Percentiles rank a stretch among this genome's conserved stretches.
These are phyloP conservation scores for Cyclargus thomasi DNA, from an alignment of 1,140 invertebrate species.

Conservation along the genomic window DNA sequence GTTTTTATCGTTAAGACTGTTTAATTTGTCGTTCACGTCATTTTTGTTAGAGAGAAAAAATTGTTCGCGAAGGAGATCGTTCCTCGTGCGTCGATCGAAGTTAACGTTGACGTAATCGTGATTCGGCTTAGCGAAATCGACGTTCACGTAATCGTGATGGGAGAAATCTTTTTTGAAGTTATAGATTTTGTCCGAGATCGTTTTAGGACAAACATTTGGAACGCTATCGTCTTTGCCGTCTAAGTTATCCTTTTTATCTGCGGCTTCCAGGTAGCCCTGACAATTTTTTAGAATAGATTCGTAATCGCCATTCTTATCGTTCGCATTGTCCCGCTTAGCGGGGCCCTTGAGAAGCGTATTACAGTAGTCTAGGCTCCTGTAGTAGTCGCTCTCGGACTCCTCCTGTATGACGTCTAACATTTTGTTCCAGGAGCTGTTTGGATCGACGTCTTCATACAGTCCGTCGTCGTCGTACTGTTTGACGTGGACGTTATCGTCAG, in stretches of 20 bases:
- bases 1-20: conserved; percentile 62
- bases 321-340: conserved; percentile 3
- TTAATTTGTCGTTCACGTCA: conserved; percentile 12
- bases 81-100: conserved; percentile 47
- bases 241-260: conserved; percentile 9
- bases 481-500: conserved; percentile 25
- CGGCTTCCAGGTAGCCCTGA: conserved; percentile 49
- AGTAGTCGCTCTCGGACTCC: conserved; percentile 71
- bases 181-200: conserved; percentile 53
- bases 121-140: conserved; percentile 37
- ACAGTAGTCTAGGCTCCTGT: conserved; percentile 60
- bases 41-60: conserved; percentile 54
- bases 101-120: conserved; percentile 35
- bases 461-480: conserved; percentile 56
- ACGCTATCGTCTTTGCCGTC: conserved; percentile 17
- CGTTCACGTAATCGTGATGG: conserved; percentile 56
- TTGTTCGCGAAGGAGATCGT: conserved; percentile 53
- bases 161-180: conserved; percentile 67
- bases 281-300: conserved; percentile 52
- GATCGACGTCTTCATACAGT: conserved; percentile 70
- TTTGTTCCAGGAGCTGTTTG: conserved; percentile 41
- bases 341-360: conserved; percentile 38
- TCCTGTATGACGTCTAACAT: conserved; percentile 66
- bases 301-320: conserved; percentile 33
- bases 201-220: conserved; percentile 50